phyloP scores from a whole-genome alignment of 1,140 invertebrate species.

The Camponotus floridanus region DNA sequence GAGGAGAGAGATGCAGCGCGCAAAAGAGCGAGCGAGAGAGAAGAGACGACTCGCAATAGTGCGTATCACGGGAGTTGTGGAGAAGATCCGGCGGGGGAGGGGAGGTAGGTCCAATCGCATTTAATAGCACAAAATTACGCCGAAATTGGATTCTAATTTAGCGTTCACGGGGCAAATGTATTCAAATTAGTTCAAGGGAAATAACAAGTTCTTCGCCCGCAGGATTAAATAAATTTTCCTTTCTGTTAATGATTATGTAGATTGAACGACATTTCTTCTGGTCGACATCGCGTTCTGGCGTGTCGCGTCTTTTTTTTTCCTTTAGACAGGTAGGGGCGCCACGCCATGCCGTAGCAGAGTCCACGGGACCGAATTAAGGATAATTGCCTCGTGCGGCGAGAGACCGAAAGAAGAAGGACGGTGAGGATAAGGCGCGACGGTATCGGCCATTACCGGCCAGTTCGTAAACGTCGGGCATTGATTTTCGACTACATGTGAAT shows the following conservation, averaged over 20 bases:
- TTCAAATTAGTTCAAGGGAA: slow-evolving; percentile 84
- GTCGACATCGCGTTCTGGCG: slow-evolving; percentile 36
- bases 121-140: slow-evolving; percentile 86
- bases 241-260: slow-evolving; percentile 86
- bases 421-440: slow-evolving; percentile 42
- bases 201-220: slow-evolving; percentile 81
- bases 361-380: slow-evolving; percentile 79
- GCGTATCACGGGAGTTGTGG: slow-evolving; percentile 1
- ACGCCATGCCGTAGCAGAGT: slow-evolving; percentile 28
- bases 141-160: slow-evolving; percentile 87
- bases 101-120: slow-evolving; percentile 78
- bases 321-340: neutral
- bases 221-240: slow-evolving; percentile 85
- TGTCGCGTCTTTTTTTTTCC: slow-evolving; percentile 45
- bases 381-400: slow-evolving; percentile 78
- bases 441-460: slow-evolving; percentile 59
- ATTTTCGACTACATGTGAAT: slow-evolving; percentile 56
- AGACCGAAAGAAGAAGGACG: slow-evolving; percentile 42
- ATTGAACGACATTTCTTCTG: slow-evolving; percentile 83
- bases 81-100: neutral
- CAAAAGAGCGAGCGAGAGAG: neutral
- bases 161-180: slow-evolving; percentile 82
- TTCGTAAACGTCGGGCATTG: slow-evolving; percentile 68
- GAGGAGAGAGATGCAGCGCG: neutral
- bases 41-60: neutral